Conservation (phyloP, 2,888 invertebrate genomes). For the Falcaria lacertinaria region DNA sequence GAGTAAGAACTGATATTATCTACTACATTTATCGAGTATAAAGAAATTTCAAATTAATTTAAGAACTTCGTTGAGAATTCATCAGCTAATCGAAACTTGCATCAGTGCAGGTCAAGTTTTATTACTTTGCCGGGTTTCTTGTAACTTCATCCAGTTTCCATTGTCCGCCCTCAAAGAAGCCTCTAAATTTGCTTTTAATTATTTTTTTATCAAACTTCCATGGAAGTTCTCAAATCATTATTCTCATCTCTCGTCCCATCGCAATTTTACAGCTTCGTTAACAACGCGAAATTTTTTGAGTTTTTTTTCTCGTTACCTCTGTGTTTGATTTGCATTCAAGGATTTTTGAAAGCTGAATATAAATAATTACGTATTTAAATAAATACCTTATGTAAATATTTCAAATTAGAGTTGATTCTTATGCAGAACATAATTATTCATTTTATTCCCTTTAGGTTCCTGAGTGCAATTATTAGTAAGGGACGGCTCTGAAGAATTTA, state of each 20-base stretch:
- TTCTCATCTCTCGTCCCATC: conserved; percentile 12
- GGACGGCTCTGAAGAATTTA: too few relatives aligned
- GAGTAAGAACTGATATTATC: too few relatives aligned
- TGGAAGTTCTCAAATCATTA: conserved; percentile 25
- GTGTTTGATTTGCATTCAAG: background rate
- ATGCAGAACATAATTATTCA: too few relatives aligned
- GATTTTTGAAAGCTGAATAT: background rate
- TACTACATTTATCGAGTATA: too few relatives aligned
- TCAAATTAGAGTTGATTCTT: too few relatives aligned
- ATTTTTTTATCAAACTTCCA: conserved; percentile 27
- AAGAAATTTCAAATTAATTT: too few relatives aligned
- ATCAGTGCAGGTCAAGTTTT: conserved; percentile 19
- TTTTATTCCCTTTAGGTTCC: too few relatives aligned
- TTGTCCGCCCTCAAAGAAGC: conserved; percentile 26
- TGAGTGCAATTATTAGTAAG: too few relatives aligned
- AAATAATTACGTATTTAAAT: too few relatives aligned
- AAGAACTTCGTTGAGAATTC: too few relatives aligned
- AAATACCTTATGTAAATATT: too few relatives aligned
- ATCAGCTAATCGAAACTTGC: background rate
- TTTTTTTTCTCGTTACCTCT: background rate
- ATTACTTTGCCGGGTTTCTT: conserved; percentile 25
- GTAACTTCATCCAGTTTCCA: conserved; percentile 27
- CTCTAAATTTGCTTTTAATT: conserved; percentile 48
- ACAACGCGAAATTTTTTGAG: background rate
- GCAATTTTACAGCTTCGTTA: conserved; percentile 7